Percentiles rank a stretch among this genome's conserved stretches.
phyloP scores from a whole-genome alignment of 2,113 vertebrate genomes.

The Pseudopipra pipra region DNA sequence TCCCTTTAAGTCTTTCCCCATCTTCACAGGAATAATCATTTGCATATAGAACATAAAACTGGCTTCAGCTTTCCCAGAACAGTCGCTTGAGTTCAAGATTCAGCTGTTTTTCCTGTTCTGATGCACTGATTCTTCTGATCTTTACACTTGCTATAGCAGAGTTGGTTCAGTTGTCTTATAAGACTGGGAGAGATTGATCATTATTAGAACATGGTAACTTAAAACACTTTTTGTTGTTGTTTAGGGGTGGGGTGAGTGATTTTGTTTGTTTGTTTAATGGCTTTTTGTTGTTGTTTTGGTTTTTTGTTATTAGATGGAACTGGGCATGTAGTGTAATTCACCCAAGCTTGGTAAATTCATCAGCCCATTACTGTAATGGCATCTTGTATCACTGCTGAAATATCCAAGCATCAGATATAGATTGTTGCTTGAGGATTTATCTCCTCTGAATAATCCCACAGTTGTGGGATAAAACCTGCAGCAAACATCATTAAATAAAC shows the following conservation, averaged over 20 bases:
- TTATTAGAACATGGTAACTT: neutral
- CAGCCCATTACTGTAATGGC: constrained; percentile 5
- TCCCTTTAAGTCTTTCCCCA: neutral
- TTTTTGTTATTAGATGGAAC: neutral
- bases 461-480: constrained; percentile 34
- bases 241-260: rapidly evolving
- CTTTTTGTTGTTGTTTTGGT: neutral
- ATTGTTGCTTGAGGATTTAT: constrained; percentile 23
- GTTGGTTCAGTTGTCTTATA: neutral
- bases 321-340: neutral
- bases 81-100: neutral
- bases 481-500: constrained; percentile 57
- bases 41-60: neutral
- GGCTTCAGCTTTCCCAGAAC: neutral
- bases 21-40: neutral
- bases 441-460: constrained; percentile 21
- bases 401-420: constrained; percentile 14
- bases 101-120: neutral
- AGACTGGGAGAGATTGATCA: neutral
- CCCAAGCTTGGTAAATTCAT: neutral
- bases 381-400: constrained; percentile 8
- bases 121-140: neutral
- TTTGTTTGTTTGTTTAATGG: neutral
- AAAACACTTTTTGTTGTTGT: neutral
- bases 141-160: neutral